Evolutionary conservation across 1,140 invertebrate species (phyloP).

Genomic region (Solenopsis invicta): DNA sequence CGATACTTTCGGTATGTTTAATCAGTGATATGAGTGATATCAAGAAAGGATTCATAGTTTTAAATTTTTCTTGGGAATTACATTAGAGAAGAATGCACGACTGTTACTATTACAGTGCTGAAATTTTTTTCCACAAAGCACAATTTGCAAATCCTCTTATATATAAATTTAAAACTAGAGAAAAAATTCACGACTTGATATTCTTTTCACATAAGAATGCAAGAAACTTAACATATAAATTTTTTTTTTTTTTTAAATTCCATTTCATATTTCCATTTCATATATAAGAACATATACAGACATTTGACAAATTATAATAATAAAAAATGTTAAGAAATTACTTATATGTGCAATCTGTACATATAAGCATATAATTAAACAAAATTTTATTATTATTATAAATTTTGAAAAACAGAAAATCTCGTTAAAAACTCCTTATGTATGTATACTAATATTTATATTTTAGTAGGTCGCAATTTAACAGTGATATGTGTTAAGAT

Average conservation of each 20-base stretch:
- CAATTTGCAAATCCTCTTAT: neutral
- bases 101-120: too few species aligned
- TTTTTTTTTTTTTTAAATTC: neutral
- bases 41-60: too few species aligned
- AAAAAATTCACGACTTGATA: neutral
- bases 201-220: neutral
- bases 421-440: neutral
- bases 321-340: too few species aligned
- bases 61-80: too few species aligned
- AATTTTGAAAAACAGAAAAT: neutral
- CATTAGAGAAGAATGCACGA: too few species aligned
- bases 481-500: neutral
- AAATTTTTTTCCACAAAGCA: neutral
- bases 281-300: neutral
- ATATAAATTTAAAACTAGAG: neutral
- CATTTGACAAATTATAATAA: neutral
- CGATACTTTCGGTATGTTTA: slow-evolving; percentile 69
- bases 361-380: neutral
- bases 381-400: slow-evolving; percentile 1
- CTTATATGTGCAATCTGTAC: neutral
- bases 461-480: neutral
- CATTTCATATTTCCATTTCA: neutral
- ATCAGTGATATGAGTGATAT: neutral
- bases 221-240: neutral
- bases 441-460: neutral